phyloP scores from a whole-genome alignment of 2,888 invertebrate genomes.

The Muschampia plurimacula region DNA sequence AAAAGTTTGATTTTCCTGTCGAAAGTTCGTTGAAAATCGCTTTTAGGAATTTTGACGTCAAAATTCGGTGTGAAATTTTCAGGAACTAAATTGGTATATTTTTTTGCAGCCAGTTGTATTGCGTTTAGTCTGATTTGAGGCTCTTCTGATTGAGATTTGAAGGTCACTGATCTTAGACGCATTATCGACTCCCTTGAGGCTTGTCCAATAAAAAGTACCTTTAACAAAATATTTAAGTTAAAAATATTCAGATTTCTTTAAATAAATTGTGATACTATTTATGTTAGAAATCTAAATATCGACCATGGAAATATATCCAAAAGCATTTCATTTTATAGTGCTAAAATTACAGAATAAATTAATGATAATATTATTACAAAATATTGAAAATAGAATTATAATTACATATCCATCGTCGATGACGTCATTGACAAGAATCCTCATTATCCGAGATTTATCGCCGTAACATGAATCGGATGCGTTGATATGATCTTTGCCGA shows the following conservation, averaged over 20 bases:
- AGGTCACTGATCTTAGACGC: conserved; percentile 17
- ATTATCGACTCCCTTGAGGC: conserved; percentile 7
- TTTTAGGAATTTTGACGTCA: background rate
- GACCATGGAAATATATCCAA: too few relatives aligned
- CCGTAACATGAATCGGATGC: conserved; percentile 8
- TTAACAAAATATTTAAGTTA: background rate
- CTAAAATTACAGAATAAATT: background rate
- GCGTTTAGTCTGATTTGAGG: background rate
- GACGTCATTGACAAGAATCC: conserved; percentile 26
- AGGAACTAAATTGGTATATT: background rate
- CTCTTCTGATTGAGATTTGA: background rate
- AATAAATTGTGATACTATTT: too few relatives aligned
- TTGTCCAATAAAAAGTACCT: conserved; percentile 28
- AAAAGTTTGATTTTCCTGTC: background rate
- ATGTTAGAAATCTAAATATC: too few relatives aligned
- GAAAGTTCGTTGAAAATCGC: background rate
- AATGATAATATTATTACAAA: background rate
- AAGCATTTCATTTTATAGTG: background rate
- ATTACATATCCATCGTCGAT: conserved; percentile 30
- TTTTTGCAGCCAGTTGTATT: background rate
- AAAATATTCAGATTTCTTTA: too few relatives aligned
- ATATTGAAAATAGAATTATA: conserved; percentile 13
- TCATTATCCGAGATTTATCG: conserved; percentile 29
- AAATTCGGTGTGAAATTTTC: background rate
- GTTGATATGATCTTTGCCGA: conserved; percentile 31